Conservation (phyloP, 2,888 invertebrate species). For the Dynastes maya region DNA sequence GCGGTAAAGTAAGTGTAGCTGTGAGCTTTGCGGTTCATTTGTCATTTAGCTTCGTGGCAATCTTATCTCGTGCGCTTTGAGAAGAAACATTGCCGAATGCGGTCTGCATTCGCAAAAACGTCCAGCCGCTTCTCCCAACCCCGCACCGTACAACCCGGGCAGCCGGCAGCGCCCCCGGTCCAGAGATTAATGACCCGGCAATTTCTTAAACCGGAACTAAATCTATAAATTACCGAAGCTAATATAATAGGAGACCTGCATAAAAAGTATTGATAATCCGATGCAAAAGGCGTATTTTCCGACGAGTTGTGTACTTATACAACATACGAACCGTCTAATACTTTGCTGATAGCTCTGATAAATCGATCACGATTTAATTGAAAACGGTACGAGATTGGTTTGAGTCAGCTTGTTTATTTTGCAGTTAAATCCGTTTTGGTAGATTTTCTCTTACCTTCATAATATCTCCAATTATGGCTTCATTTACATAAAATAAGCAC, state of each 20-base stretch:
- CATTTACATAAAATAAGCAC: background rate
- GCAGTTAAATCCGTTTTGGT: background rate
- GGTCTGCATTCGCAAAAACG: conserved; percentile 55
- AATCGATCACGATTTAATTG: conserved; percentile 16
- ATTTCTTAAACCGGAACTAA: conserved; percentile 57
- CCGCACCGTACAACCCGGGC: conserved; percentile 14
- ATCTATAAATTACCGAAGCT: conserved; percentile 55
- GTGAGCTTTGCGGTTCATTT: conserved; percentile 54
- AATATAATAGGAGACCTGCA: conserved; percentile 51
- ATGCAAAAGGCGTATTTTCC: conserved; percentile 24
- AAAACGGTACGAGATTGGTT: conserved; percentile 4
- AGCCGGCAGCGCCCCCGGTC: conserved; percentile 11
- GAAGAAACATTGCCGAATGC: conserved; percentile 54
- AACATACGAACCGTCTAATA: background rate
- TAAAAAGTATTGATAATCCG: conserved; percentile 52
- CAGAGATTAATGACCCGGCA: conserved; percentile 55
- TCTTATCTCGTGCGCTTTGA: conserved; percentile 54
- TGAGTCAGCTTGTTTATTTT: background rate
- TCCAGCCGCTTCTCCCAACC: conserved; percentile 46
- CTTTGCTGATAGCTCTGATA: background rate
- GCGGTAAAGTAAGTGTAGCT: conserved; percentile 45
- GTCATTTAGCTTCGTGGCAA: conserved; percentile 55
- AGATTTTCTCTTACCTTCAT: background rate
- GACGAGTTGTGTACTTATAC: background rate
- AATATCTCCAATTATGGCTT: background rate